Base-by-base conservation (phyloP, 2,888 invertebrate genomes). In the Malacosoma neustria region DNA sequence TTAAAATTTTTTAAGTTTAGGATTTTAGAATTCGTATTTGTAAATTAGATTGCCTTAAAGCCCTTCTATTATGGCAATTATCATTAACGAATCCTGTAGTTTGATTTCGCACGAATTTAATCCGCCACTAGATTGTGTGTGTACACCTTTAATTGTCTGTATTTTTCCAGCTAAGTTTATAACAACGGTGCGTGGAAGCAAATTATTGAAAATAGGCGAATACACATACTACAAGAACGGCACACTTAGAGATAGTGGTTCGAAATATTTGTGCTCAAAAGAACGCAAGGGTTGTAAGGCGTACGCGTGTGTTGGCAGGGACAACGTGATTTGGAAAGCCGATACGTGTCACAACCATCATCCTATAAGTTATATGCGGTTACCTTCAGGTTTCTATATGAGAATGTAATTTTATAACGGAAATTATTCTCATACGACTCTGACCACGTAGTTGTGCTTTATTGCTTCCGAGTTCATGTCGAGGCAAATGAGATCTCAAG, bases 151-250 rank as follows among this genome's bases (percentile, higher is more conserved):
- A 22, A 22, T 22, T 22, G 9, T 22, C 2, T 22, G 9, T 22
- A 9, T 22, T 22, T 7, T 45, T 46, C 14, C 54, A 61, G 59
- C 51, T 1, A n/a, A 43, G 13, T 62, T 46, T 34, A 54, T 62
- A 11, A 50, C 41, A 11, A 40, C 51, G 37, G 33, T 34, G 1
- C 38, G 48, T 11, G 70, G 68, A 0, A 30, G 48, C 1, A 57
- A 34, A 32, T 46, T 75, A 5, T 49, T 73, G 1, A 35, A 64
- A 7, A 40, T 61, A 7, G 43, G 64, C 14, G 57, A 61, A 0
- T 67, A 61, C 41, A 58, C 69, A 0, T 75, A 52, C 46, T 67
- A 41, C 29, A 67, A 44, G 36, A 58, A 56, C 32, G 61, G 66
- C 1, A 11, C 32, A 1, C 42, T 63, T 2, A 40, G 61, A 1